A percentile compares a stretch with the other conserved stretches of the same genome.
phyloP scores from a whole-genome alignment of 92 coral and sea anemone genomes.

The Pocillopora meandrina region DNA sequence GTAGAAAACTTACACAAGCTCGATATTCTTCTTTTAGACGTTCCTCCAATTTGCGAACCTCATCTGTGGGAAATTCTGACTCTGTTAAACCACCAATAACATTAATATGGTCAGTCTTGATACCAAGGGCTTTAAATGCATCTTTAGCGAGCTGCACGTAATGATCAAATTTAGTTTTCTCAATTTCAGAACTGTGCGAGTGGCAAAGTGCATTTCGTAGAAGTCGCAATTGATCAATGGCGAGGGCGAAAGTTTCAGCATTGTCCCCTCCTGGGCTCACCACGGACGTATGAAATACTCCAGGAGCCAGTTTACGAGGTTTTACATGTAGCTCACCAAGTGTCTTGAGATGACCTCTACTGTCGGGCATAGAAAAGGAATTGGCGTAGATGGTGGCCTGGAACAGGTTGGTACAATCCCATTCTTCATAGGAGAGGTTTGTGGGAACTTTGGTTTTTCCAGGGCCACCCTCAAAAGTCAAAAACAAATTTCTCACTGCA shows the following conservation, averaged over 20 bases:
- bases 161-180: conserved; percentile 19
- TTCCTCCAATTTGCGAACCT: conserved; percentile 33
- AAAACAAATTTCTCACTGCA: conserved; percentile 47
- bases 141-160: conserved; percentile 17
- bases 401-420: conserved; percentile 37
- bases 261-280: conserved; percentile 1
- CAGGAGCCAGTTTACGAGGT: not conserved
- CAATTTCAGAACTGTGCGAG: conserved; percentile 32
- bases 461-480: conserved; percentile 22
- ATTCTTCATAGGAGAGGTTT: conserved; percentile 20
- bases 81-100: conserved; percentile 21
- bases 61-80: conserved; percentile 41
- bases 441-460: conserved; percentile 31
- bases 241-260: conserved; percentile 30
- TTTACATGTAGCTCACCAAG: conserved; percentile 22
- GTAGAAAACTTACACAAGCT: not conserved
- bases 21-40: not conserved
- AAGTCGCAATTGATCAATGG: conserved; percentile 44
- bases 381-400: conserved; percentile 23
- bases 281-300: not conserved
- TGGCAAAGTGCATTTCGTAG: conserved; percentile 35
- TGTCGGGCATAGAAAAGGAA: not conserved
- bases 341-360: conserved; percentile 22
- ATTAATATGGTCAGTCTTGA: conserved; percentile 12
- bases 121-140: conserved; percentile 34